Base-by-base conservation (phyloP, 2,888 invertebrate genomes). In the Stenichneumon culpator region DNA sequence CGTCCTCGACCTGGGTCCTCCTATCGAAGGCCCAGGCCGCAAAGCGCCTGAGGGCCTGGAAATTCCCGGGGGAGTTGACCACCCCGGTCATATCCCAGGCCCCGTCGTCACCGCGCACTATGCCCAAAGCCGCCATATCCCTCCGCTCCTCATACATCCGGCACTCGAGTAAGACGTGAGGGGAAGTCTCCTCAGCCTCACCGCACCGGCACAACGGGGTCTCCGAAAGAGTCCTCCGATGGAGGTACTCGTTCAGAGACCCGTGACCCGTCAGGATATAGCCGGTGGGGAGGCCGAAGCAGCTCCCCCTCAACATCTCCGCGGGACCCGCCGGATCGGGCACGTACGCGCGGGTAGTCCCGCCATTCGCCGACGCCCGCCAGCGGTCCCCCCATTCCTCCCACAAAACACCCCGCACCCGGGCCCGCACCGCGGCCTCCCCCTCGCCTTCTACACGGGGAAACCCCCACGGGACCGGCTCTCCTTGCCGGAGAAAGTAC, bases 391-490 rank as follows among this genome's bases (percentile, higher is more conserved):
- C 36, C 70, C 52, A 32, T 5, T 32, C 32, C 6, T 4, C 6
- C 32, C 32, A 32, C 32, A 32, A 32, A 32, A 6, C 32, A 5
- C 5, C 32, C 32, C 6, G 32, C 32, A 32, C 32, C 32, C 32
- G 32, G 6, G 36, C 3, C 36, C 28, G 2, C 32, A 25, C 52
- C 54, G 54, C 6, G 54, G 32, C 32, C 6, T 5, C 28, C 4
- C 36, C 32, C 70, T 52, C 32, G 32, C 7, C 52, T 2, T 54
- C 19, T 2, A 7, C 54, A 50, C 3, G n/a, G 3, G 70, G 70
- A 11, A 52, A 28, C 32, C 28, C 54, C 70, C 70, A 70, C 28
- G 70, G 70, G 70, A 73, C 69, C 4, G 79, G 70, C 50, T 63
- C 19, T 11, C 57, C 68, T 32, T 50, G 44, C 19, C 79, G 60